A percentile compares a stretch with the other conserved stretches of the same genome.
phyloP scores from a whole-genome alignment of 2,888 invertebrate species.

The Bombyx huttoni region DNA sequence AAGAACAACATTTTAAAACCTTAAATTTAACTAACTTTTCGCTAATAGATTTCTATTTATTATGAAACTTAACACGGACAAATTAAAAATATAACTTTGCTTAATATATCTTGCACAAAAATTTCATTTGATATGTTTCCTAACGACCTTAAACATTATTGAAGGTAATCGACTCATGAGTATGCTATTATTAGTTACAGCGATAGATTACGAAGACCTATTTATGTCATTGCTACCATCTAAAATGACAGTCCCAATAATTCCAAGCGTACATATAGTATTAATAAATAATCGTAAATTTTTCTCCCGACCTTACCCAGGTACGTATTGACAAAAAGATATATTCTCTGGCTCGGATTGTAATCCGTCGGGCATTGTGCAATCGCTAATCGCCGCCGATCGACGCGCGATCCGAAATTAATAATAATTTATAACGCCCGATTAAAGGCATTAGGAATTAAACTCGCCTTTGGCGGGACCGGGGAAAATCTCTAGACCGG shows the following conservation, averaged over 20 bases:
- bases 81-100: no score
- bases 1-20: conserved; percentile 8
- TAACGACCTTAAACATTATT: no score
- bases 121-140: no score
- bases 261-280: no score
- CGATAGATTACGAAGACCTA: no score
- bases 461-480: conserved; percentile 28
- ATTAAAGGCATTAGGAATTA: conserved; percentile 57
- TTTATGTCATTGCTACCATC: no score
- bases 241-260: no score
- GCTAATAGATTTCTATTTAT: not conserved
- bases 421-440: conserved; percentile 69
- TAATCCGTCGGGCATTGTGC: conserved; percentile 67
- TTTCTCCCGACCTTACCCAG: conserved; percentile 28
- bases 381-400: conserved; percentile 67
- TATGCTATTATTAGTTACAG: no score
- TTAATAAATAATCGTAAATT: conserved; percentile 18
- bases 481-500: conserved; percentile 7
- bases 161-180: no score
- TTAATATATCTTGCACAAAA: no score
- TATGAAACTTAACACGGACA: not conserved
- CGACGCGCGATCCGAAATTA: conserved; percentile 58
- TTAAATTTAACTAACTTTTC: not conserved
- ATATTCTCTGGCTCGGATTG: conserved; percentile 50
- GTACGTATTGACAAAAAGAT: conserved; percentile 68